Evolutionary conservation across 1,140 invertebrate genomes (phyloP), one percentile per base, ranked within the genome.

Genomic region (Brachionus manjavacas): DNA sequence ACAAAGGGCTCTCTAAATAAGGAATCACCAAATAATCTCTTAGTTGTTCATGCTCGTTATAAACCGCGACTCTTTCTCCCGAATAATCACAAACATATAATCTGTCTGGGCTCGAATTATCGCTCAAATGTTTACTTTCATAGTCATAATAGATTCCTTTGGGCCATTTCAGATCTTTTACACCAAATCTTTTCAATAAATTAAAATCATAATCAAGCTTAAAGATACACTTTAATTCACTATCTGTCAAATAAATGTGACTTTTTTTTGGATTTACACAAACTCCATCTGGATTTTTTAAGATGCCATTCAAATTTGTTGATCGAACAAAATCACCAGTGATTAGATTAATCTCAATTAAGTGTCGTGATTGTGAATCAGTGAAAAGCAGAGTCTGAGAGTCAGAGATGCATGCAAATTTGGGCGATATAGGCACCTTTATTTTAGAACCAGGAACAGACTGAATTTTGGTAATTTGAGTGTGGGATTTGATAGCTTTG

Each of bases 121-220:
- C 79, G 11, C 39, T 20, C 20, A 49, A 9, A 76, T 25, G 49
- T 35, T 81, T 68, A 12, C 28, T 43, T 20, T 81, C 79, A 81
- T 81, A 81, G 52, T 81, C 79, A 46, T 81, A 81, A 68, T 31
- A 81, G 14, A 81, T 39, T 12, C 79, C 79, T 66, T 68, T 81
- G 20, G 79, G 79, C 79, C 79, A 81, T 68, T 81, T 81, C 20
- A 81, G 25, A 81, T 81, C 79, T 41, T 68, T 60, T 11, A 64
- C 3, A 14, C 49, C 79, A 64, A 81, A 81, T 68, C 41, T 23
- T 31, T 81, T 81, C 6, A 81, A 16, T 31, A 81, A 0, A 81
- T 81, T 81, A 28, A 81, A 81, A 20, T 81, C 64, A 28, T 43
- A 81, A 46, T 81, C 79, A 68, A 81, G 79, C n/a, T 81, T 81